These are phyloP conservation scores for Agrilus mali DNA, from an alignment of 2,888 invertebrate species.

Conservation along the genomic window DNA sequence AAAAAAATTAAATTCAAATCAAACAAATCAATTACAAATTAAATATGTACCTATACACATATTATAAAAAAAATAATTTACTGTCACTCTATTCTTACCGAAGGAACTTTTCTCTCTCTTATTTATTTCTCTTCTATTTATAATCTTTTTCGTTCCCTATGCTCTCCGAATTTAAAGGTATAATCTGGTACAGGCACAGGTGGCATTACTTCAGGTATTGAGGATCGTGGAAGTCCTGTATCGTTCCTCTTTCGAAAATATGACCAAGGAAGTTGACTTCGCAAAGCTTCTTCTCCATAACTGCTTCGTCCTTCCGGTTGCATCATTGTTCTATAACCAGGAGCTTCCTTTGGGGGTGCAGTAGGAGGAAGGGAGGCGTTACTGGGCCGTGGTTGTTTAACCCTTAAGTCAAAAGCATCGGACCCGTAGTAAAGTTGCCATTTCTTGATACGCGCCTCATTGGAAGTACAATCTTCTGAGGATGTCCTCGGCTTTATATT, in stretches of 20 bases:
- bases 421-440: slow-evolving; percentile 23
- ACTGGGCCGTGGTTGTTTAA: slow-evolving; percentile 1
- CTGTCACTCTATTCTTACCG: too few relatives aligned
- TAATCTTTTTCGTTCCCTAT: too few relatives aligned
- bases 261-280: slow-evolving; percentile 17
- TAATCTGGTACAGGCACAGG: slow-evolving; percentile 1
- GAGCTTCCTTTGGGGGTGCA: too few relatives aligned
- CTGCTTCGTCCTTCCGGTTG: background rate
- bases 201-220: background rate
- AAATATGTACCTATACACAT: too few relatives aligned
- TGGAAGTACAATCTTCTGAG: slow-evolving; percentile 7
- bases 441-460: slow-evolving; percentile 19
- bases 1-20: too few relatives aligned
- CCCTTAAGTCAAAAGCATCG: slow-evolving; percentile 8
- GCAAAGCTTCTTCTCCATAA: background rate
- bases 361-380: too few relatives aligned
- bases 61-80: too few relatives aligned
- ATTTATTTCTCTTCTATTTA: too few relatives aligned
- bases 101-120: too few relatives aligned
- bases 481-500: background rate
- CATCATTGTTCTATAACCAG: too few relatives aligned
- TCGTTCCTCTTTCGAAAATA: slow-evolving; percentile 9
- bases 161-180: background rate
- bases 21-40: too few relatives aligned
- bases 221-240: background rate